A percentile compares a stretch with the other conserved stretches of the same genome.
phyloP scores from a whole-genome alignment of 2,888 invertebrate genomes.

The Craniophora ligustri region DNA sequence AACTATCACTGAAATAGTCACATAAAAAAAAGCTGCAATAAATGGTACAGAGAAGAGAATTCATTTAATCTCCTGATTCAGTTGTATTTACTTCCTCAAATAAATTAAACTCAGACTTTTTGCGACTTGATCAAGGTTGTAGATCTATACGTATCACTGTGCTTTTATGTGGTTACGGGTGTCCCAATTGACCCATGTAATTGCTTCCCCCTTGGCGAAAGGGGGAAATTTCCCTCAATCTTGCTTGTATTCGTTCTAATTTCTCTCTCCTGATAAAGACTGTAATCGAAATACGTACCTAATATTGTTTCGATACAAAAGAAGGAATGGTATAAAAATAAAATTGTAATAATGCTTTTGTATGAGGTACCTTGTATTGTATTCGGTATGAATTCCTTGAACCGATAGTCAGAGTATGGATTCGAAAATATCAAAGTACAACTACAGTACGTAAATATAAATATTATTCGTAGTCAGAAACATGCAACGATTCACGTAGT shows the following conservation, averaged over 20 bases:
- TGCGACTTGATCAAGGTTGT: slow-evolving; percentile 30
- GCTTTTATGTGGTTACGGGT: slow-evolving; percentile 57
- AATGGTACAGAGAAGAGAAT: slow-evolving; percentile 4
- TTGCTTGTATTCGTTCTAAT: slow-evolving; percentile 25
- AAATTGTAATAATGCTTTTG: no score
- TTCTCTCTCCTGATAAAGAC: slow-evolving; percentile 11
- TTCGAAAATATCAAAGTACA: neutral
- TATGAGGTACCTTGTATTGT: no score
- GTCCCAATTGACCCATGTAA: slow-evolving; percentile 56
- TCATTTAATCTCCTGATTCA: slow-evolving; percentile 17
- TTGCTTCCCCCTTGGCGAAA: slow-evolving; percentile 49
- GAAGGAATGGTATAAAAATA: no score
- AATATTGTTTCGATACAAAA: no score
- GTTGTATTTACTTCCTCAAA: slow-evolving; percentile 16
- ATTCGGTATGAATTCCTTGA: no score
- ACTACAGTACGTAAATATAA: neutral
- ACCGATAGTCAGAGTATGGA: neutral
- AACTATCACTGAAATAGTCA: no score
- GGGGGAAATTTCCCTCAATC: slow-evolving; percentile 48
- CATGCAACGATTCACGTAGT: slow-evolving; percentile 7
- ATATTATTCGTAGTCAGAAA: neutral
- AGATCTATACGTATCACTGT: slow-evolving; percentile 12
- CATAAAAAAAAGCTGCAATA: neutral
- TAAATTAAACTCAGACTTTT: slow-evolving; percentile 39
- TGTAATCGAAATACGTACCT: neutral